Percentiles rank a stretch among this genome's conserved stretches.
Conservation (phyloP, 2,888 invertebrate genomes). For the Pyralis farinalis region DNA sequence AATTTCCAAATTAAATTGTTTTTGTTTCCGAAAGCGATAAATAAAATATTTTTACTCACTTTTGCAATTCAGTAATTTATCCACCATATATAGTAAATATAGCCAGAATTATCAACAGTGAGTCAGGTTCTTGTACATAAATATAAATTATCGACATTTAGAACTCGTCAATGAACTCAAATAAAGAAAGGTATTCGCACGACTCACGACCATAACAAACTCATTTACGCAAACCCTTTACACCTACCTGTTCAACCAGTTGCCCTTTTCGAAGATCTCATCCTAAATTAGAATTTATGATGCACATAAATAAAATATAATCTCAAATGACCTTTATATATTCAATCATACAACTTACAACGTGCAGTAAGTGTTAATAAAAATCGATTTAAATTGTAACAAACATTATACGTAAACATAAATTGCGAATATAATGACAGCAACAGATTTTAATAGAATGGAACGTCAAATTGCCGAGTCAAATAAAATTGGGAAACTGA, state of each 20-base stretch:
- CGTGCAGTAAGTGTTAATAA: neutral
- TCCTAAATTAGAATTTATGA: neutral
- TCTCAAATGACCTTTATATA: neutral
- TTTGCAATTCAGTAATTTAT: no score
- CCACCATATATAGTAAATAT: no score
- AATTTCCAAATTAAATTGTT: no score
- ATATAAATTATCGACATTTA: neutral
- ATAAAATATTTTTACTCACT: no score
- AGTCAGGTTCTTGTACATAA: no score
- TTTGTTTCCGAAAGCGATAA: no score
- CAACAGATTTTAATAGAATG: neutral
- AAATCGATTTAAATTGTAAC: neutral
- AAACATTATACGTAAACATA: constrained; percentile 1
- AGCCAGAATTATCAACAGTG: no score
- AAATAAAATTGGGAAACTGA: no score
- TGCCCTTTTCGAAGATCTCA: no score
- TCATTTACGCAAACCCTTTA: neutral
- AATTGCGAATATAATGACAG: neutral
- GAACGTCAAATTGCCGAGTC: no score
- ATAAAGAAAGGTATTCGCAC: neutral
- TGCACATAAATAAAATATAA: neutral
- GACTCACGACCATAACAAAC: neutral
- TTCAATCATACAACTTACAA: neutral
- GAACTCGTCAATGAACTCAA: neutral
- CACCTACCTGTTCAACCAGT: neutral